Evolutionary conservation across 30 jellyfish, hydroid and myxozoan species (phyloP), one percentile per base, ranked within the genome.

Genomic region (Aurelia coerulea): DNA sequence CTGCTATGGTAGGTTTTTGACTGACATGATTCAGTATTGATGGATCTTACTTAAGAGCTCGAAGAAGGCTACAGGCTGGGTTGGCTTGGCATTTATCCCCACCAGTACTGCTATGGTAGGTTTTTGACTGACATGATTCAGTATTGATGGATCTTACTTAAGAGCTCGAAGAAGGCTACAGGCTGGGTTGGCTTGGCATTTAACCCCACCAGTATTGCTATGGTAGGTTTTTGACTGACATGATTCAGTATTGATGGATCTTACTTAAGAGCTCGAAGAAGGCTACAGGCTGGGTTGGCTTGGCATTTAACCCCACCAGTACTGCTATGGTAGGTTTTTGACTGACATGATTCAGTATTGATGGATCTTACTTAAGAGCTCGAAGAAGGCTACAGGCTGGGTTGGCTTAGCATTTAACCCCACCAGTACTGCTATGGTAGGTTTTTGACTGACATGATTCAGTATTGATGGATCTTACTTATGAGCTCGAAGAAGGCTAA

Each of bases 121-220:
- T 60, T n/a, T 39, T 46, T 6, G 15, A 6, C 14, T 4, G 2
- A 46, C 15, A 46, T 46, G 8, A 6, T 46, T 46, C 56, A 46
- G 2, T 46, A 9, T 9, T 9, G 12, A 4, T 23, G 29, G 29
- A 23, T 23, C 29, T 23, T 23, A 23, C 29, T 23, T 23, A 23
- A 23, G 23, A 76, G 86, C 53, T 19, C 86, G 14, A 76, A 29
- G 35, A 33, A 3, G 16, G 65, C 35, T 17, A 18, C 65, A 18
- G 86, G 86, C 16, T 76, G 69, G 73, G 64, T 76, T 52, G 86
- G 76, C 6, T 66, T 76, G 29, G 86, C 75, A 52, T 56, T 76
- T 14, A 76, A 76, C n/a, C 37, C 75, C 33, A 29, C 81, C 4
- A 11, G 33, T 41, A 18, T 0, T 6, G 23, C 17, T 17, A 60